Evolutionary conservation across 1,140 invertebrate species (phyloP).

Genomic region (Drosophila saltans): DNA sequence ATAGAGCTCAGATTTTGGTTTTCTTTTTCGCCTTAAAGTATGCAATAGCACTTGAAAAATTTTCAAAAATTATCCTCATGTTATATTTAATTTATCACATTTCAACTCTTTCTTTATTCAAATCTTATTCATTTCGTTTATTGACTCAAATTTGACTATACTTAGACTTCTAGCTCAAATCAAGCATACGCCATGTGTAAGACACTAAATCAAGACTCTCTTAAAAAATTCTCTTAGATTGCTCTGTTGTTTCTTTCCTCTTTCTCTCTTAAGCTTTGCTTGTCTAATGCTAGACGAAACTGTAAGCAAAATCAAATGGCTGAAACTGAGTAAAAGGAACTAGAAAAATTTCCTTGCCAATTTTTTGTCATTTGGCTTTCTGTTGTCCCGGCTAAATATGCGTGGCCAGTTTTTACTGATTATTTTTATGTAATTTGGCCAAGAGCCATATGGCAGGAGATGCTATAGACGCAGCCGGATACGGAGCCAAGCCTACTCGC

Average conservation of each 20-base stretch:
- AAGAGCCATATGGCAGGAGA: constrained; percentile 2
- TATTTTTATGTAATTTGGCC: constrained; percentile 54
- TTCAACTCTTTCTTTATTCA: background rate
- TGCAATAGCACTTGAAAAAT: too few species aligned
- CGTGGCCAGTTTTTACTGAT: constrained; percentile 41
- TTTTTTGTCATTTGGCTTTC: background rate
- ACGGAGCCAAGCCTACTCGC: constrained; percentile 76
- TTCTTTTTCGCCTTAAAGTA: background rate
- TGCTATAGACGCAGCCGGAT: background rate
- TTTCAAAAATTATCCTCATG: background rate
- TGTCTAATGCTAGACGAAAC: background rate
- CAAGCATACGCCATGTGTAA: constrained; percentile 59
- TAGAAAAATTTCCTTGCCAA: background rate
- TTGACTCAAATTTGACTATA: background rate
- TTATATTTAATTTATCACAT: background rate
- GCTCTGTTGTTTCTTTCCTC: too few species aligned
- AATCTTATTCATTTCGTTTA: background rate
- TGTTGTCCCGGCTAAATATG: constrained; percentile 23
- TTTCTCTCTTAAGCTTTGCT: constrained; percentile 22
- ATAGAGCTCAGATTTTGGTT: too few species aligned
- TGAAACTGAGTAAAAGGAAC: background rate
- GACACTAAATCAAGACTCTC: constrained; percentile 20
- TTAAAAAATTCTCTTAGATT: constrained; percentile 36
- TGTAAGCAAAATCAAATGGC: background rate
- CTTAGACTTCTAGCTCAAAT: constrained; percentile 8